These are phyloP conservation scores for Dipodomys spectabilis DNA, from an alignment of 2,113 vertebrate genomes.

Conservation along the genomic window DNA sequence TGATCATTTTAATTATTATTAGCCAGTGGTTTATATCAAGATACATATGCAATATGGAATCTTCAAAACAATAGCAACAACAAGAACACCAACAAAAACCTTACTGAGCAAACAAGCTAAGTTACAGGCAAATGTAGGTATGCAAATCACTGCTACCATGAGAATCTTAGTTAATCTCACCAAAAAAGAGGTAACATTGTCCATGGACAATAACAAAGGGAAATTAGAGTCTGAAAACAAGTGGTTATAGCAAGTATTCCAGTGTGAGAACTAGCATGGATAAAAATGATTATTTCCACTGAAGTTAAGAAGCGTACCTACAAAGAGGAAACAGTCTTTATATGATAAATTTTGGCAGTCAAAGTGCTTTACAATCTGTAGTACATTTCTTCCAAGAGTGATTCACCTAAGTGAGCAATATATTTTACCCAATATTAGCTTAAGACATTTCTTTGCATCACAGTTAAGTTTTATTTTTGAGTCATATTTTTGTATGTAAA, in stretches of 20 bases:
- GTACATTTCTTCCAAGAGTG: too few species aligned
- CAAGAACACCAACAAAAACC: background rate
- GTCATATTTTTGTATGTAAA: too few species aligned
- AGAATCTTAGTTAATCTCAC: background rate
- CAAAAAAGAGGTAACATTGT: background rate
- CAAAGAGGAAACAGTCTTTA: background rate
- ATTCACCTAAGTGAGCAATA: background rate
- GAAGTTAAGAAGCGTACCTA: background rate
- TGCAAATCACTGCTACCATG: background rate
- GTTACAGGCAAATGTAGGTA: too few species aligned
- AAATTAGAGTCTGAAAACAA: background rate
- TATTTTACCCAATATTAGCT: background rate
- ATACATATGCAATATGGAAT: background rate
- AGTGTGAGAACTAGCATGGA: background rate
- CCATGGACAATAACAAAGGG: background rate
- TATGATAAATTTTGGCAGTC: background rate
- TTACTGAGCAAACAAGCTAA: slow-evolving; percentile 2
- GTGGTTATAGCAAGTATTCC: background rate
- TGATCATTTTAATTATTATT: background rate
- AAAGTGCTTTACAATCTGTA: background rate
- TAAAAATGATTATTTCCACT: background rate
- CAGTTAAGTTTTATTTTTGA: too few species aligned
- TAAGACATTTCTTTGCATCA: background rate
- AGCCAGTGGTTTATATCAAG: background rate
- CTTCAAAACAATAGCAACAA: background rate